Evolutionary conservation across 1,140 invertebrate genomes (phyloP).

Genomic region (Spodoptera litura): DNA sequence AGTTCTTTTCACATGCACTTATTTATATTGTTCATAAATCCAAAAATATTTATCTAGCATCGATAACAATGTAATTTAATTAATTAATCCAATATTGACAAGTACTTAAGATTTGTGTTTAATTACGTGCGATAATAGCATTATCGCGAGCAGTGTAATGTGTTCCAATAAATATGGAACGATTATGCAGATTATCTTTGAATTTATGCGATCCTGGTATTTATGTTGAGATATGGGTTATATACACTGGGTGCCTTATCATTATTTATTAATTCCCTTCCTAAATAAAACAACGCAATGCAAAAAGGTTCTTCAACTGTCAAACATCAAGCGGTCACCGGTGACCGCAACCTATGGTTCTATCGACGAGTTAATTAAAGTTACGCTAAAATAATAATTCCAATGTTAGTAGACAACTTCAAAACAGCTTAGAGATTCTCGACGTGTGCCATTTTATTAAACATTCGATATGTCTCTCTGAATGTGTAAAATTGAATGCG

Average conservation of each 20-base stretch:
- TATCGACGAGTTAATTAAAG: too few species aligned
- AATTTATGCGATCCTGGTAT: slow-evolving; percentile 16
- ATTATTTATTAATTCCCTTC: background rate
- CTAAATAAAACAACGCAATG: too few species aligned
- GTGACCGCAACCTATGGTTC: too few species aligned
- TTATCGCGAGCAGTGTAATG: too few species aligned
- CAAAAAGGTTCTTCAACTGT: too few species aligned
- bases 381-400: background rate
- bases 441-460: background rate
- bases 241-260: background rate
- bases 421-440: background rate
- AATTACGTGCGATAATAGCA: background rate
- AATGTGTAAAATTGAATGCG: slow-evolving; percentile 19
- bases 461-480: background rate
- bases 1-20: slow-evolving; percentile 4
- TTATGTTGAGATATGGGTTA: background rate
- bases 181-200: background rate
- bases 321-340: too few species aligned
- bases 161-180: background rate
- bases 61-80: background rate
- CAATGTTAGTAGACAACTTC: background rate
- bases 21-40: background rate
- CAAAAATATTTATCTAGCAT: background rate
- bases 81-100: background rate
- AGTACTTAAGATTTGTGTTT: background rate